A percentile compares a stretch with the other conserved stretches of the same genome.
Evolutionary conservation across 2,888 invertebrate species (phyloP).

Genomic region (Drosophila pegasa): DNA sequence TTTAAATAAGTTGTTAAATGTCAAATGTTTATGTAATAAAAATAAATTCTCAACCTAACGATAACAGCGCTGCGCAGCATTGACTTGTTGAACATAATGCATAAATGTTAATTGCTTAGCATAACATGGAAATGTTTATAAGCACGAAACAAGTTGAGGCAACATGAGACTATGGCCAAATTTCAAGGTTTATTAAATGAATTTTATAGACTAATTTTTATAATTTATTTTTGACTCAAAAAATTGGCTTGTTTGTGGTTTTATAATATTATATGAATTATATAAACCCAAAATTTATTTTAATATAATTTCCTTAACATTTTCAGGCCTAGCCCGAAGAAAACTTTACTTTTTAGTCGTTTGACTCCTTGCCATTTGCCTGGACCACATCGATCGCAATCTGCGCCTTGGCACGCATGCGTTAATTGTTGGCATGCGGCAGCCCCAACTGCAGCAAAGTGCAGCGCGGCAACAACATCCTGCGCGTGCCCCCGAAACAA

Average conservation of each 20-base stretch:
- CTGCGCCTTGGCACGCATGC: conserved; percentile 67
- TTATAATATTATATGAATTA: neutral
- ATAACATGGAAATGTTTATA: neutral
- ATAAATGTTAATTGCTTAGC: conserved; percentile 1
- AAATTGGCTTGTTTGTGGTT: no score
- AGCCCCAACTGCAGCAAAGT: conserved; percentile 44
- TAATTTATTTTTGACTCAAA: no score
- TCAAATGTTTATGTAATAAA: conserved; percentile 2
- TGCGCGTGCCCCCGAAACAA: conserved; percentile 77
- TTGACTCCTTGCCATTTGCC: conserved; percentile 25
- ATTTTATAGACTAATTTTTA: neutral
- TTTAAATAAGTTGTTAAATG: neutral
- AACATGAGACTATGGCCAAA: neutral
- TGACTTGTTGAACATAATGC: neutral
- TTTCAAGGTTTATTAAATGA: neutral
- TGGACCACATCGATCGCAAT: conserved; percentile 60
- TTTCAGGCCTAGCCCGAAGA: neutral
- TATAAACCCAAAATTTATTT: neutral
- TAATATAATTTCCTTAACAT: neutral
- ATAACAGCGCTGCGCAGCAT: neutral
- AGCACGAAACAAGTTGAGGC: no score
- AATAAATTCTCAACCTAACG: neutral
- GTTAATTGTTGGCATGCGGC: conserved; percentile 73
- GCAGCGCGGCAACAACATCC: conserved; percentile 61
- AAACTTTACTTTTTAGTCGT: conserved; percentile 16